Base-by-base conservation (phyloP, 2,113 vertebrate genomes). In the Morone chrysops region DNA sequence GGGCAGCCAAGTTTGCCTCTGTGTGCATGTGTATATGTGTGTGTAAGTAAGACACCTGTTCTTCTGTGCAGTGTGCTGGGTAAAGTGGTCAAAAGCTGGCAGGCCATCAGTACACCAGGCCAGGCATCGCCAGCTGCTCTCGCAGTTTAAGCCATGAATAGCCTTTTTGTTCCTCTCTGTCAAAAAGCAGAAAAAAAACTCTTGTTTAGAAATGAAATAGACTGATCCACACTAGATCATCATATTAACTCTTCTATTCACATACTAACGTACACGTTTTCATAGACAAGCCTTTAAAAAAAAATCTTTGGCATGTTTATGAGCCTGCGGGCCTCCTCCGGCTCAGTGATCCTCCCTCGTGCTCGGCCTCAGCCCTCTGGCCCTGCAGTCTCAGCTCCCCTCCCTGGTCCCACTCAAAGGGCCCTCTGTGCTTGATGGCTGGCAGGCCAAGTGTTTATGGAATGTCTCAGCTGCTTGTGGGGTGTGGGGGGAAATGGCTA, bases 401-500 rank as follows among this genome's bases (percentile, higher is more conserved):
- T 84, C 77, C 89, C 87, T 57, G 81, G 83, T 90, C 87, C 70
- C 73, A 38, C 86, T 94, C 88, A 94, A 93, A 93, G 91, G 84
- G 88, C 82, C 75, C 90, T 94, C 92, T 94, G 92, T 94, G 78
- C 84, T 31, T 22, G 78, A 84, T 90, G 87, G 83, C 92, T 93
- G 91, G 92, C 90, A 88, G 82, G 80, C 84, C 87, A 83, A 92
- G 91, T 94, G 92, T 93, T 93, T 90, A 87, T 93, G 93, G 93
- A 94, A 94, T 94, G 90, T 94, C 93, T 95, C 93, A 93, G 93
- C 92, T 94, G 92, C 89, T 92, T 78, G 73, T 80, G 75, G 86
- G 83, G 84, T 81, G 91, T 78, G 92, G 69, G 69, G 80, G 85
- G 83, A 48, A 65, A 56, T 18, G 22, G 86, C 70, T 94, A 90